phyloP scores from a whole-genome alignment of 2,797 vertebrate genomes.

The Xiphorhynchus erythropygius region DNA sequence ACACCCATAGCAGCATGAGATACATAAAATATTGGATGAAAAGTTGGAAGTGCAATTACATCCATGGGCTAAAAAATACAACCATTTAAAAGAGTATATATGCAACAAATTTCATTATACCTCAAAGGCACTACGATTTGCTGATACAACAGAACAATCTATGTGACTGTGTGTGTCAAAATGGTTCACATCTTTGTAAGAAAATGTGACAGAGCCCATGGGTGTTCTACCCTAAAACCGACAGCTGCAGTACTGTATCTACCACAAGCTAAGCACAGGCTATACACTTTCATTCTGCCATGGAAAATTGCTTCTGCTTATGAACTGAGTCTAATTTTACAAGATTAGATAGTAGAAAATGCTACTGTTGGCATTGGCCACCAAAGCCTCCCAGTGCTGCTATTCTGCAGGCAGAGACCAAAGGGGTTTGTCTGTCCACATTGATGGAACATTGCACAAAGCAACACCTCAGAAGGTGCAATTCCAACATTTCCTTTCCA shows the following conservation, averaged over 20 bases:
- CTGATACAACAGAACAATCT: background rate
- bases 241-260: background rate
- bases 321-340: background rate
- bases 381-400: accelerated
- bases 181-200: background rate
- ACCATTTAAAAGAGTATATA: background rate
- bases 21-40: background rate
- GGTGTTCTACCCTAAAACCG: background rate
- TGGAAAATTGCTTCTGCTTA: background rate
- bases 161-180: background rate
- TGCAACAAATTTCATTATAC: background rate
- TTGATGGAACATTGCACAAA: accelerated
- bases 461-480: background rate
- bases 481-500: background rate
- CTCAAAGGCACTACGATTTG: background rate
- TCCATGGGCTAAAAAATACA: background rate
- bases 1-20: background rate
- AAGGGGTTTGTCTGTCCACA: background rate
- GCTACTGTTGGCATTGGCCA: background rate
- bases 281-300: background rate
- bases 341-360: background rate
- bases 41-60: background rate
- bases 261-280: background rate
- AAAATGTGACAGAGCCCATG: background rate
- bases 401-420: background rate